Evolutionary conservation across 2,797 vertebrate genomes (phyloP).

Genomic region (Falco columbarius): DNA sequence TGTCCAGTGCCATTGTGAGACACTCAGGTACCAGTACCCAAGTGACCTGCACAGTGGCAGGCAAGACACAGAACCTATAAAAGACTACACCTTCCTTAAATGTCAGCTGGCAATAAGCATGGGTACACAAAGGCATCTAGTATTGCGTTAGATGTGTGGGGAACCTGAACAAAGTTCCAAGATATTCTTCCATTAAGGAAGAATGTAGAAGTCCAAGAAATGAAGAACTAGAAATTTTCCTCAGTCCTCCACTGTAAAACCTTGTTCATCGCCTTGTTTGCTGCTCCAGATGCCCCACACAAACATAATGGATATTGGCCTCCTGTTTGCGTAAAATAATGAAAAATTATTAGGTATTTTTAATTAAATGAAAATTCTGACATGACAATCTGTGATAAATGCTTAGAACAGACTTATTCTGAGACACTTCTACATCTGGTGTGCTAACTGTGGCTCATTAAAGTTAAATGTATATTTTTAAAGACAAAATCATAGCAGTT

Average conservation of each 20-base stretch:
- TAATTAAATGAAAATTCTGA: slow-evolving; percentile 16
- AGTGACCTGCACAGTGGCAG: neutral
- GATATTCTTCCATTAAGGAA: neutral
- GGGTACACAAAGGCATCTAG: neutral
- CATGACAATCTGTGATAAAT: slow-evolving; percentile 7
- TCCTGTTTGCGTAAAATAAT: neutral
- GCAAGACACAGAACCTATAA: neutral
- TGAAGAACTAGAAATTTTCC: neutral
- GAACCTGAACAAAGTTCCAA: neutral
- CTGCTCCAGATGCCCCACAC: neutral
- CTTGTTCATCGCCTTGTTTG: neutral
- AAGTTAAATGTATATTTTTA: slow-evolving; percentile 43
- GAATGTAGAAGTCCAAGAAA: neutral
- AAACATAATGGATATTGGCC: neutral
- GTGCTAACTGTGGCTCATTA: slow-evolving; percentile 33
- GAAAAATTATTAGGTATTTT: neutral
- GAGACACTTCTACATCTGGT: slow-evolving; percentile 48
- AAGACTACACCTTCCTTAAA: neutral
- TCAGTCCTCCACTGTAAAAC: neutral
- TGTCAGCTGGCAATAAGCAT: neutral
- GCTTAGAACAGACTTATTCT: slow-evolving; percentile 32
- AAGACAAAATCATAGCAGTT: slow-evolving; percentile 43
- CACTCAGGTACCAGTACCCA: neutral
- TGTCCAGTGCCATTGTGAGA: neutral
- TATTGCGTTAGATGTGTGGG: neutral